Percentiles rank a stretch among this genome's conserved stretches.
Evolutionary conservation across 2,113 vertebrate genomes (phyloP).

Genomic region (Xenotilapia caudafasciata): DNA sequence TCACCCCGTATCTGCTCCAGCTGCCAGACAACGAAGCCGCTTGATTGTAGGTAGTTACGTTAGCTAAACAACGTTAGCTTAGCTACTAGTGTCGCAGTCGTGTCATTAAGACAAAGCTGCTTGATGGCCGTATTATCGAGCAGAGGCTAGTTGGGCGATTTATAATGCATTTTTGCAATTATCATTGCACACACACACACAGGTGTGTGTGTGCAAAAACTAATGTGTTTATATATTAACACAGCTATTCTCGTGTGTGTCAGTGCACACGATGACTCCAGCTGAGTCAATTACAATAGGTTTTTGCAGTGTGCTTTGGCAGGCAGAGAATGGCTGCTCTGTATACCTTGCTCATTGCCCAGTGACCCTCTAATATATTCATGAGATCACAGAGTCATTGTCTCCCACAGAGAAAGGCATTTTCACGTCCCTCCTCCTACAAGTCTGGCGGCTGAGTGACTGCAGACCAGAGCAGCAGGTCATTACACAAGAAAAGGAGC

Average conservation of each 20-base stretch:
- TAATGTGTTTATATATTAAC: neutral
- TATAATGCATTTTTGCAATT: neutral
- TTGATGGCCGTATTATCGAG: neutral
- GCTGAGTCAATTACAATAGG: neutral
- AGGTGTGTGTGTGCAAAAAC: neutral
- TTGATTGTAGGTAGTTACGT: neutral
- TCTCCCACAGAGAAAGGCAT: slow-evolving; percentile 61
- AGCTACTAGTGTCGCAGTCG: slow-evolving; percentile 35
- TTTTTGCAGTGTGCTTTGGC: neutral
- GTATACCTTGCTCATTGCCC: slow-evolving; percentile 66
- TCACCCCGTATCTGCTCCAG: slow-evolving; percentile 5
- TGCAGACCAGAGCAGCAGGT: slow-evolving; percentile 63
- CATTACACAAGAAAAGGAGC: neutral
- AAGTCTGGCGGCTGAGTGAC: slow-evolving; percentile 52
- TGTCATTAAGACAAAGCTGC: slow-evolving; percentile 30
- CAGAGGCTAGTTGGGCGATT: neutral
- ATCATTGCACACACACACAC: neutral
- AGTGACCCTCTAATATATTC: slow-evolving; percentile 72
- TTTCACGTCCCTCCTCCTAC: slow-evolving; percentile 56
- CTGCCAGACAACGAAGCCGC: slow-evolving; percentile 22
- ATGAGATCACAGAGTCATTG: slow-evolving; percentile 73
- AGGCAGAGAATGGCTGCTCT: slow-evolving; percentile 43
- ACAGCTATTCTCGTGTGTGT: neutral
- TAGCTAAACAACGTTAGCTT: slow-evolving; percentile 13
- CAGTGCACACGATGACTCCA: neutral